Evolutionary conservation across 1,140 invertebrate species (phyloP), one percentile per base, ranked within the genome.

Genomic region (Dermatophagoides farinae): DNA sequence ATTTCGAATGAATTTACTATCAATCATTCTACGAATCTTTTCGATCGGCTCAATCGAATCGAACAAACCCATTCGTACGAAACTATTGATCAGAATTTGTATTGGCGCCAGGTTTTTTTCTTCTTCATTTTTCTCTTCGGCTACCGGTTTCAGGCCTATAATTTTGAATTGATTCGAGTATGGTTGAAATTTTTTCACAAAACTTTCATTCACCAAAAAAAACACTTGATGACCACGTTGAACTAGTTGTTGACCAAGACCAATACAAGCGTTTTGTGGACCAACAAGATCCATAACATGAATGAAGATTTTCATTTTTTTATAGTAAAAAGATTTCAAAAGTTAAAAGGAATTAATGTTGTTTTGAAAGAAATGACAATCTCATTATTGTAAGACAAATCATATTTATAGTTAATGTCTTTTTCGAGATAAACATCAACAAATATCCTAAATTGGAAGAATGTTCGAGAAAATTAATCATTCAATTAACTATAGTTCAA

Each of bases 211-310:
- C 1, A 61, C 44, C 18, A 54, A 14, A 55, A 55, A 61, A 14
- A 37, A 11, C 25, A 25, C 25, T 22, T 61, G 14, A 57, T 61
- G 51, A 10, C 50, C 51, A 18, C 18, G n/a, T n/a, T 46, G 14
- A 9, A 43, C 25, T 16, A 61, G 23, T 10, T 38, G 31, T 40
- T 61, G 38, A 8, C 46, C 60, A 25, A 61, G 41, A 18, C 60
- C 60, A 25, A 55, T 44, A 40, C 60, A 61, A n/a, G 60, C 52
- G 49, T 61, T 61, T 23, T 52, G 12, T 25, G 49, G 60, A 9
- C 60, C 60, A 50, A 59, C 37, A 1, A 41, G 8, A 37, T 59
- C 57, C 40, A 59, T 53, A 22, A 53, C 51, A 38, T 39, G 51
- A 22, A 53, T 20, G 11, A 53, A 53, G n/a, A 53, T 39, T 53